phyloP scores from a whole-genome alignment of 2,113 vertebrate genomes.

The Mola mola region DNA sequence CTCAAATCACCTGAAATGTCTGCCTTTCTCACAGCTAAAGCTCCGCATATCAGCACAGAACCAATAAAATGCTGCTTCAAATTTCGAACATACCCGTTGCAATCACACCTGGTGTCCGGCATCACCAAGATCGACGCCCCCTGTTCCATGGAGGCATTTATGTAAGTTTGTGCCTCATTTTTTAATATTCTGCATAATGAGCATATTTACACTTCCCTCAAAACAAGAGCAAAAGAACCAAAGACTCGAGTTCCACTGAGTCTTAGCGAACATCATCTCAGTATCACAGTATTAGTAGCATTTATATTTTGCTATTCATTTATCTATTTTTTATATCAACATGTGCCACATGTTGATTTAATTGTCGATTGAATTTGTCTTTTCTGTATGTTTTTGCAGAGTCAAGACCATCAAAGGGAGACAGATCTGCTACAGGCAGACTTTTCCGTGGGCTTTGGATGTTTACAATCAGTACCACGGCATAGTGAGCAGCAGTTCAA shows the following conservation, averaged over 20 bases:
- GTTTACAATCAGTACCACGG: not conserved
- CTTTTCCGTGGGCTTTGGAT: conserved; percentile 5
- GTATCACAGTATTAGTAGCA: too few species aligned
- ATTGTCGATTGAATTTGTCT: not conserved
- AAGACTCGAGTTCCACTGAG: too few species aligned
- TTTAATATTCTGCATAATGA: too few species aligned
- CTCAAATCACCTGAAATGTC: not conserved
- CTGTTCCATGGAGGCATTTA: conserved; percentile 19
- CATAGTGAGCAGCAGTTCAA: not conserved
- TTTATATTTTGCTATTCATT: too few species aligned
- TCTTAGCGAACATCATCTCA: too few species aligned
- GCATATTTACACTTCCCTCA: too few species aligned
- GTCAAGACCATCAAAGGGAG: not conserved
- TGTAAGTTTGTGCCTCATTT: conserved; percentile 51
- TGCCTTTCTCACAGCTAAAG: conserved; percentile 11
- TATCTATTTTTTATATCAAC: too few species aligned
- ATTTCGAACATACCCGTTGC: accelerated
- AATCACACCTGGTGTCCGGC: accelerated
- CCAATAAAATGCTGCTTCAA: conserved; percentile 40
- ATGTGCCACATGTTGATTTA: too few species aligned
- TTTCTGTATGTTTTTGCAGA: conserved; percentile 32
- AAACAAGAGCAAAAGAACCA: not conserved
- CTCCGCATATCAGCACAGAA: not conserved
- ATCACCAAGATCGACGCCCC: conserved; percentile 16
- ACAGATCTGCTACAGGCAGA: conserved; percentile 32